Evolutionary conservation across 2,888 invertebrate genomes (phyloP), one percentile per base, ranked within the genome.

Genomic region (Ganaspis brasiliensis): DNA sequence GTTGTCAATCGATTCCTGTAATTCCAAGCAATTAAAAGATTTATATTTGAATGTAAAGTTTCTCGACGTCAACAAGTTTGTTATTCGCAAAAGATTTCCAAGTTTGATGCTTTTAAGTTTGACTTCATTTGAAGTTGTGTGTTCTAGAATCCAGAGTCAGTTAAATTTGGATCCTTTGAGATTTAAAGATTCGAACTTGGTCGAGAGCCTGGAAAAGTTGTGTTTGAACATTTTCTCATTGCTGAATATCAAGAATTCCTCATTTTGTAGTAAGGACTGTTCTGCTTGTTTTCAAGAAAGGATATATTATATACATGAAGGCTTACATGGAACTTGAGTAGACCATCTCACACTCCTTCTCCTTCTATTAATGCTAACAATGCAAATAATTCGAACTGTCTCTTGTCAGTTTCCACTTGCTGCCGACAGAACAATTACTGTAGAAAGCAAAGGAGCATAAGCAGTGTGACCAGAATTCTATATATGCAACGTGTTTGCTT

Each of bases 281-380:
- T 45, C 14, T 9, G 3, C 49, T 49, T 49, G 49, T 16, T 16
- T 40, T 8, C 31, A 31, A 31, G 31, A 31, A 31, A 31, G 31
- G 24, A 2, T 40, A 40, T 67, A 40, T n/a, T 26, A 31, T 40
- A 21, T 24, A 24, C 24, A 6, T n/a, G 40, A 19, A 40, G 4
- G 21, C 21, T 19, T 40, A 40, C 63, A 40, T 8, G 40, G 24
- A 67, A 21, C 40, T 35, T 19, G 37, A 19, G 19, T 19, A 63
- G 63, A 63, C 19, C 21, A 21, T 67, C 63, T 40, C 21, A 40
- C 9, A 40, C 63, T 40, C n/a, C 40, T 63, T 72, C 76, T 82
- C 82, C 80, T 76, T 80, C 85, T 81, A 84, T 83, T 83, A 81
- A 79, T 83, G 85, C 82, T 86, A 87, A 87, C 87, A 84, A 87